Evolutionary conservation across 1,140 invertebrate genomes (phyloP).

Genomic region (Nasonia longicornis): DNA sequence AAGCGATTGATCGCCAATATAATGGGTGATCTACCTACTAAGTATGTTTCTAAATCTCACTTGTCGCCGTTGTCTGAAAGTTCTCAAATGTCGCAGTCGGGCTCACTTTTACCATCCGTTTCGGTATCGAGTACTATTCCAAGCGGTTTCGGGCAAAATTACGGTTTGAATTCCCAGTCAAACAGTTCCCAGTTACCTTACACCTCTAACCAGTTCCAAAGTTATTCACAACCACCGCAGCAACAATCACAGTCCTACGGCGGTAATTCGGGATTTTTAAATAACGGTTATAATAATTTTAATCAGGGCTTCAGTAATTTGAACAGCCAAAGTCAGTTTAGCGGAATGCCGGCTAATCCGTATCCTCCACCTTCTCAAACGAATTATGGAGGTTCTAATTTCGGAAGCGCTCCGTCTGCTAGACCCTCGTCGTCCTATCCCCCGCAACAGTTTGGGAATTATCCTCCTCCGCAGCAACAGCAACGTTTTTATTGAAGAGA

Average conservation of each 20-base stretch:
- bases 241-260: conserved; percentile 53
- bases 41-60: conserved; percentile 61
- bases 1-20: conserved; percentile 75
- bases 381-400: conserved; percentile 52
- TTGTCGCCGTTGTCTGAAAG: conserved; percentile 32
- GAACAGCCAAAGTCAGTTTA: conserved; percentile 52
- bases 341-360: conserved; percentile 50
- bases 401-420: conserved; percentile 37
- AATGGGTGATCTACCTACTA: conserved; percentile 72
- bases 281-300: conserved; percentile 61
- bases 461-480: conserved; percentile 53
- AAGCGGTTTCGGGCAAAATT: conserved; percentile 35
- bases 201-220: conserved; percentile 52
- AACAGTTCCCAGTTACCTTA: conserved; percentile 52
- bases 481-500: conserved; percentile 58
- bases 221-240: conserved; percentile 48
- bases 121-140: conserved; percentile 6
- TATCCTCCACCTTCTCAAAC: conserved; percentile 51
- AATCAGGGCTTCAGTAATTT: conserved; percentile 56
- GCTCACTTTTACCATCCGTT: neutral
- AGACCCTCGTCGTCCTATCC: conserved; percentile 55
- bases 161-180: conserved; percentile 25
- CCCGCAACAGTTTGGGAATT: conserved; percentile 61
- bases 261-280: conserved; percentile 56
- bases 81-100: conserved; percentile 30